phyloP scores from a whole-genome alignment of 2,113 vertebrate species.

The Petrocephalus microphthalmus region DNA sequence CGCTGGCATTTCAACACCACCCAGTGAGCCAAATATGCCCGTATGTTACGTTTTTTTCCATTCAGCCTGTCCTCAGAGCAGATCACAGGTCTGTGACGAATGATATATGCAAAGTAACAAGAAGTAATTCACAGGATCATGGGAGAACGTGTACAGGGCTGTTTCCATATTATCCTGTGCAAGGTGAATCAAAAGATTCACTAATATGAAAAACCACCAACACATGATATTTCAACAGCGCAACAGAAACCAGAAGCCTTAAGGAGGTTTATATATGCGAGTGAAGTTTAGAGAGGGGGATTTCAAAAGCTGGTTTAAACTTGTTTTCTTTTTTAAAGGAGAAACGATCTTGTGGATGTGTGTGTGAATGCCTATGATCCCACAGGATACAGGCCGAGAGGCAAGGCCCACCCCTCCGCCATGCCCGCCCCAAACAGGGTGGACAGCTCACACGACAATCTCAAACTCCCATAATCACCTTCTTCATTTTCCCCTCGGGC shows the following conservation, averaged over 20 bases:
- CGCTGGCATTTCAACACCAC: neutral
- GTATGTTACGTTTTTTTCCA: neutral
- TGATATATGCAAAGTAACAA: neutral
- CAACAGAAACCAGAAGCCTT: neutral
- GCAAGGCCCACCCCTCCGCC: neutral
- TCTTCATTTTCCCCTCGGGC: neutral
- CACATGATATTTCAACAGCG: neutral
- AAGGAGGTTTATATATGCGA: neutral
- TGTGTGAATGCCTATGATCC: neutral
- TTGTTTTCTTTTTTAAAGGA: neutral
- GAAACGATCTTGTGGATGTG: neutral
- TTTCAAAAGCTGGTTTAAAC: neutral
- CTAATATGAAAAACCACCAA: conserved; percentile 1
- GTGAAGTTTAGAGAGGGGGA: neutral
- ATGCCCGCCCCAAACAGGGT: neutral
- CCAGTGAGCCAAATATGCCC: neutral
- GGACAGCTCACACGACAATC: neutral
- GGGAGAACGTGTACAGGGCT: neutral
- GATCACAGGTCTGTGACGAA: neutral
- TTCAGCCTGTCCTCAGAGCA: neutral
- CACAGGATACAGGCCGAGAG: neutral
- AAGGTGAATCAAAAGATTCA: neutral
- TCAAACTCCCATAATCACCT: neutral
- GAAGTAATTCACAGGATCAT: neutral
- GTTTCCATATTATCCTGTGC: neutral